These are phyloP conservation scores for Gallinago jamesoni DNA, from an alignment of 2,113 vertebrate species.

Conservation along the genomic window DNA sequence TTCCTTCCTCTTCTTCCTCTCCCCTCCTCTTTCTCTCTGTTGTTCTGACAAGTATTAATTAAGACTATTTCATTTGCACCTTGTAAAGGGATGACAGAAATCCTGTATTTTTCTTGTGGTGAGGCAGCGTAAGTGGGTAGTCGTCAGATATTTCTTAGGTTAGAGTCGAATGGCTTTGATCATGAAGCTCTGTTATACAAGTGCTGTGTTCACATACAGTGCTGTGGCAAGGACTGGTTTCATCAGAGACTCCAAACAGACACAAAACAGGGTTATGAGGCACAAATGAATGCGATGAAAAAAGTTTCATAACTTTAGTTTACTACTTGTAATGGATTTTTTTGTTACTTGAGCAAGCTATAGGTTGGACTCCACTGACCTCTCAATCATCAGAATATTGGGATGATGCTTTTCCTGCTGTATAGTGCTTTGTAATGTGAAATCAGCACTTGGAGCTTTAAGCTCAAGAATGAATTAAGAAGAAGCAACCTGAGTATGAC, in stretches of 20 bases:
- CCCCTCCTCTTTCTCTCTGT: background rate
- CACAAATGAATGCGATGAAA: accelerated
- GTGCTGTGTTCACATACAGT: background rate
- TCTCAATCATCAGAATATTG: background rate
- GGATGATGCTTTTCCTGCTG: background rate
- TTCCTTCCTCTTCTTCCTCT: slow-evolving; percentile 21
- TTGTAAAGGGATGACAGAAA: background rate
- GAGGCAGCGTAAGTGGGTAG: background rate
- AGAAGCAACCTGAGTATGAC: background rate
- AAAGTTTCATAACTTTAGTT: background rate
- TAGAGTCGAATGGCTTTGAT: background rate
- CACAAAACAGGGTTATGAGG: background rate
- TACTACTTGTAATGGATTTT: background rate
- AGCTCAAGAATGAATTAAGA: background rate
- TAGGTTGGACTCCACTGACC: background rate
- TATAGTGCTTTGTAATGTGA: background rate
- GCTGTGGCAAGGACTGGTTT: background rate
- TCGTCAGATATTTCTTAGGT: accelerated
- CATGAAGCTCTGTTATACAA: background rate
- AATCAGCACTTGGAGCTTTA: background rate
- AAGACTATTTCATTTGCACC: background rate
- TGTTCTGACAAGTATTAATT: background rate
- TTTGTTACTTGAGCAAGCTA: background rate
- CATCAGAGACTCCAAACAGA: background rate
- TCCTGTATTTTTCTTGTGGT: background rate